Evolutionary conservation across 1,140 invertebrate species (phyloP).

Genomic region (Oreohelix idahoensis): DNA sequence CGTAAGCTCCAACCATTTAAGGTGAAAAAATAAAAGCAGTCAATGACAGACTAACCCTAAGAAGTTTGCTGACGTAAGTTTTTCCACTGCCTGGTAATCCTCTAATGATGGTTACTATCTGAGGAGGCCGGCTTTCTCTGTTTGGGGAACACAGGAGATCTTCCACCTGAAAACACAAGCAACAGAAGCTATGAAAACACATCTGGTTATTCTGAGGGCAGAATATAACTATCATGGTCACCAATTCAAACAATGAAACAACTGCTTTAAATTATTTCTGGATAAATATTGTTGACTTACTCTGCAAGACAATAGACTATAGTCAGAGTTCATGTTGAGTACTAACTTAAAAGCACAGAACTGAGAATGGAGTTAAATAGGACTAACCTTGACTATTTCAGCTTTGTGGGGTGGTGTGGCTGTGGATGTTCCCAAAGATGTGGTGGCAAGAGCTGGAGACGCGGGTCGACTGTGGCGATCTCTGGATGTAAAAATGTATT

Average conservation of each 20-base stretch:
- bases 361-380: background rate
- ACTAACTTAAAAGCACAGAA: too few relatives aligned
- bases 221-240: too few relatives aligned
- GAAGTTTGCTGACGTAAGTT: constrained; percentile 88
- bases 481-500: too few relatives aligned
- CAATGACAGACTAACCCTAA: constrained; percentile 85
- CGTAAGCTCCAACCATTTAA: too few relatives aligned
- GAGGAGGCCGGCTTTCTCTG: constrained; percentile 82
- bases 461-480: background rate
- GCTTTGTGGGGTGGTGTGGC: background rate
- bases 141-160: constrained; percentile 85
- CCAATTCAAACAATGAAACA: too few relatives aligned
- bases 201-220: too few relatives aligned
- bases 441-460: background rate
- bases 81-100: constrained; percentile 93
- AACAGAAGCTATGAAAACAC: background rate
- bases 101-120: constrained; percentile 90
- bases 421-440: background rate
- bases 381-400: constrained; percentile 27
- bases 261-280: too few relatives aligned
- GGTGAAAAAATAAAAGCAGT: too few relatives aligned
- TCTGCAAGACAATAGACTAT: too few relatives aligned
- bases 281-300: too few relatives aligned
- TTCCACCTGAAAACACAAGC: constrained; percentile 79
- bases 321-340: too few relatives aligned